Conservation (phyloP, 2,797 vertebrate genomes). For the Tympanoctomys barrerae region DNA sequence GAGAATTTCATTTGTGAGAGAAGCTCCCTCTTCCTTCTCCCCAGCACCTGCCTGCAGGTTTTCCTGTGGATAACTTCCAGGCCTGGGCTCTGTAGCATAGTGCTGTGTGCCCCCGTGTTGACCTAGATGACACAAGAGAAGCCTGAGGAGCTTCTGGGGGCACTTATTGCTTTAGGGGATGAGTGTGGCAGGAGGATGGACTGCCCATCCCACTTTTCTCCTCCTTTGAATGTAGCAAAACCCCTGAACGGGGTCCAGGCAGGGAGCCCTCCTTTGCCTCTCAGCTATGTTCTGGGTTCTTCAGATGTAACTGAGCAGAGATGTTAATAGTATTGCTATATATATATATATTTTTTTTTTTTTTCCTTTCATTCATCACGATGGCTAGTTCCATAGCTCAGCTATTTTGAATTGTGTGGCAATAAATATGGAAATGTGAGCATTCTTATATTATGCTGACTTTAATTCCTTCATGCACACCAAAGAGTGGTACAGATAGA, state of each 20-base stretch:
- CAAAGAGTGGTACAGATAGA: too few relatives aligned
- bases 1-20: background rate
- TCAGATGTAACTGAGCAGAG: too few relatives aligned
- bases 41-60: background rate
- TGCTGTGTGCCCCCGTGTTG: background rate
- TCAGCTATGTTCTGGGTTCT: background rate
- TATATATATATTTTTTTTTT: too few relatives aligned
- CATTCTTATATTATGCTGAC: too few relatives aligned
- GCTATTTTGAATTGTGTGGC: too few relatives aligned
- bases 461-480: too few relatives aligned
- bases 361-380: too few relatives aligned
- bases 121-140: background rate
- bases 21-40: background rate
- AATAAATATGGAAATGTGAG: too few relatives aligned
- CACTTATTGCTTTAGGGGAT: background rate
- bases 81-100: background rate
- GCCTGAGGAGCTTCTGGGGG: accelerated
- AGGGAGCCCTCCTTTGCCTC: background rate
- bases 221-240: background rate
- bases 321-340: too few relatives aligned
- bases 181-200: background rate
- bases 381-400: too few relatives aligned
- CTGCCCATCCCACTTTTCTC: background rate
- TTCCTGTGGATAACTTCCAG: background rate
- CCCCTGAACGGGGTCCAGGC: background rate